Evolutionary conservation across 2,888 invertebrate species (phyloP), one percentile per base, ranked within the genome.

Genomic region (Eucera pruinosa): DNA sequence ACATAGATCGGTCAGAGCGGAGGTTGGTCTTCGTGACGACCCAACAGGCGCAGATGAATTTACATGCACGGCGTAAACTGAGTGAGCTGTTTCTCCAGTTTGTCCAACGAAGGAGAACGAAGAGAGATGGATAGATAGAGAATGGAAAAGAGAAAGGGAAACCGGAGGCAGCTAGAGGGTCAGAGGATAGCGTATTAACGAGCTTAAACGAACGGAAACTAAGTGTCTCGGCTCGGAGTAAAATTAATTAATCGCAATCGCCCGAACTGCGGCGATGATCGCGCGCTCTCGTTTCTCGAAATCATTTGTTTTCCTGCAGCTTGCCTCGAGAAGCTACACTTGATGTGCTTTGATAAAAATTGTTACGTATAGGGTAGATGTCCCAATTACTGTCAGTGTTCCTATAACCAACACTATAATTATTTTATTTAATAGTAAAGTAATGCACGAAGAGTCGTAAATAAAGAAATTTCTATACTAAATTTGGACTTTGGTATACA

Each of bases 131-230:
- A 58, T 61, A 47, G 66, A 5, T 33, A 61, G 30, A 65, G 54
- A 73, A 41, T 55, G 68, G 55, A 25, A 57, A 52, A 65, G 69
- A 54, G 61, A 33, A 68, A 43, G 62, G 43, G 73, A 73, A 60
- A 67, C 52, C 50, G 54, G 77, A 65, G 58, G 66, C 68, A 64
- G 60, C 61, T 20, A 64, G 83, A 70, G 73, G 73, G 83, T 75
- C 81, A 81, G 76, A 85, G 86, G 83, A 78, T 84, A 86, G 83
- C 78, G 87, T 92, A 91, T 91, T 91, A 92, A 92, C 91, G 90
- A 91, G 91, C 91, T 92, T 90, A 91, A 92, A 91, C 89, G 91
- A 92, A 92, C 92, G 92, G 92, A 92, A 92, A 91, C 92, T 90
- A 90, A 92, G 91, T 92, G 92, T 92, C 92, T 91, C 91, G 89